phyloP scores from a whole-genome alignment of 2,888 invertebrate genomes.

The Hypomecis punctinalis region DNA sequence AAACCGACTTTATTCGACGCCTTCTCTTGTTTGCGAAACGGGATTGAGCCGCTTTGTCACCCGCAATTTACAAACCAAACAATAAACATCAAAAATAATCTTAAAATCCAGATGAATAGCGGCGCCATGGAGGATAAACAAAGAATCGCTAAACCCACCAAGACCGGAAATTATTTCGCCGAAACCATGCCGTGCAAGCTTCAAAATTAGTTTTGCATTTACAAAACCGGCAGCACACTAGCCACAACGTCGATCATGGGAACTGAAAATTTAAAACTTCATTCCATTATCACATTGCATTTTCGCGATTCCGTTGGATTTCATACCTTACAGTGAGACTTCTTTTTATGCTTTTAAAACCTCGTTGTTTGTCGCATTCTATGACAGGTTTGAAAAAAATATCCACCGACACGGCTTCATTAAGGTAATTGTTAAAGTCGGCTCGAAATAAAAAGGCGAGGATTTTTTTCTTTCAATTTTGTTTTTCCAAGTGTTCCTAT shows the following conservation, averaged over 20 bases:
- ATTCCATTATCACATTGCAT: slow-evolving; percentile 6
- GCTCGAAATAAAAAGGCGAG: slow-evolving; percentile 33
- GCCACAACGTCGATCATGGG: slow-evolving; percentile 7
- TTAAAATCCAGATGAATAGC: slow-evolving; percentile 68
- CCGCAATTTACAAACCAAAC: slow-evolving; percentile 60
- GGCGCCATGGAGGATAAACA: slow-evolving; percentile 54
- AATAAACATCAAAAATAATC: slow-evolving; percentile 68
- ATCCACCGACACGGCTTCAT: slow-evolving; percentile 50
- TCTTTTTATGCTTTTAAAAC: slow-evolving; percentile 53
- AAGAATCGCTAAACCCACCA: slow-evolving; percentile 41
- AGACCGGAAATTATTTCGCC: slow-evolving; percentile 1
- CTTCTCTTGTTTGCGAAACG: slow-evolving; percentile 43
- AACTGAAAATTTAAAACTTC: slow-evolving; percentile 17
- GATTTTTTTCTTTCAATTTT: slow-evolving; percentile 12
- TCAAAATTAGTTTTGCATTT: neutral
- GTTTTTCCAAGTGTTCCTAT: neutral
- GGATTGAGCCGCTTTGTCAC: slow-evolving; percentile 52
- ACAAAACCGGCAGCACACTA: neutral
- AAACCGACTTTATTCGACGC: slow-evolving; percentile 33
- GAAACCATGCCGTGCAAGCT: neutral
- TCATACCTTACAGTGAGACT: slow-evolving; percentile 47
- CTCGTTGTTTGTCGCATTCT: slow-evolving; percentile 51
- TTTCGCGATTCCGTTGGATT: slow-evolving; percentile 5
- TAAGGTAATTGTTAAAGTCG: slow-evolving; percentile 51
- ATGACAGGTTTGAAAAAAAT: slow-evolving; percentile 47